Evolutionary conservation across 2,797 vertebrate species (phyloP), one percentile per base, ranked within the genome.

Genomic region (Brachymystax lenok): DNA sequence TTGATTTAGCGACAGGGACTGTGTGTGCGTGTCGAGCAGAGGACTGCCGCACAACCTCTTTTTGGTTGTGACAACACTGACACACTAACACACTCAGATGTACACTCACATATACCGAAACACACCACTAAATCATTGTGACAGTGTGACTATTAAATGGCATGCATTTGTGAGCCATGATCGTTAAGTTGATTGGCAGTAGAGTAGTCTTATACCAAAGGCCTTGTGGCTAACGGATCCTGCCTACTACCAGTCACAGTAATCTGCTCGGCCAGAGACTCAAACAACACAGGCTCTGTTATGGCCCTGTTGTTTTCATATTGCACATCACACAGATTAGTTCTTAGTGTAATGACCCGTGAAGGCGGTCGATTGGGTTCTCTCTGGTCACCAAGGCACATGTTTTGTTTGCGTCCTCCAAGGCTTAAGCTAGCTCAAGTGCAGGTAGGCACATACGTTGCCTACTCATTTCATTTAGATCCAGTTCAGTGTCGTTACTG

Each of bases 151-250:
- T 85, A 83, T 84, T 81, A 71, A 84, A 82, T 86, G 89, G 87
- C 85, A 73, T 80, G 86, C 77, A 85, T 92, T 89, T 87, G 82
- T 90, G 92, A 91, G 92, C 93, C 93, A 66, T 87, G 86, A 87
- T 94, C 89, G 88, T 73, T 92, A 85, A 92, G 79, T 89, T 76
- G 81, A 79, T 79, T 76, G 64, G 73, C 82, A 75, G 80, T 83
- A 82, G 85, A 88, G 82, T 85, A 87, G 87, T 89, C 76, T 87
- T 16, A 19, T 17, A 89, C 80, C 79, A 90, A 93, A 90, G 92
- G 93, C 89, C 92, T 74, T 91, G 82, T 83, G 86, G 91, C 90
- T 93, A 92, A 88, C 83, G 89, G 74, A 56, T 87, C 86, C 28
- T 61, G 76, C 76, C 75, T 19, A 51, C 82, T 87, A 74, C 59